Base-by-base conservation (phyloP, 2,113 vertebrate genomes). In the Chaetodon auriga region DNA sequence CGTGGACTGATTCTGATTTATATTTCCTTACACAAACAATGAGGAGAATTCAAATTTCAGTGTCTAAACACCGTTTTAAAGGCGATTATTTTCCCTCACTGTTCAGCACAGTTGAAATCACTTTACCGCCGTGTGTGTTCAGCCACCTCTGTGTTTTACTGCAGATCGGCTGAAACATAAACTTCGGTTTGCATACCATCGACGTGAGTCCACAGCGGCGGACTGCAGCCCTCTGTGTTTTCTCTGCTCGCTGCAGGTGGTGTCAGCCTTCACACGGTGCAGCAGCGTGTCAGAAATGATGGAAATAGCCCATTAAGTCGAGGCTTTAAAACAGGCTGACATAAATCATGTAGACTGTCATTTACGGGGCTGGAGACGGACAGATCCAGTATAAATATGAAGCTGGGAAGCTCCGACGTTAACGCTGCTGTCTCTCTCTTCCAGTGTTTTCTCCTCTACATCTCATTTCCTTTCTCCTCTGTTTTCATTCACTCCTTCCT, bases 231-330 rank as follows among this genome's bases (percentile, higher is more conserved):
- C n/a, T 45, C 8, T 19, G 62, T 77, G 78, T 63, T 61, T 68
- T 35, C 61, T 82, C 79, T 57, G 68, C 84, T 74, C 78, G 0
- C 82, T 11, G 80, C 77, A 71, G 79, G 73, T n/a, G 79, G 64
- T 5, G 54, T 7, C 4, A 21, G 65, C 60, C 43, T 49, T 36
- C 64, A 38, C 2, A 30, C 18, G 14, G 2, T 4, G 6, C 58
- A 46, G 49, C 58, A 6, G 45, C 1, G 0, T 18, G 65, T 78
- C 80, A 70, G 12, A 55, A 7, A 45, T 81, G 86, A 89, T 90
- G 75, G 88, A 92, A 68, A 78, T 1, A 0, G 13, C 15, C 53
- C 16, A 73, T 82, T 84, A 84, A 74, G 64, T 66, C 1, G 0
- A 38, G 46, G 15, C 61, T 61, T 77, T 49, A 23, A 75, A 74